A percentile compares a stretch with the other conserved stretches of the same genome.
phyloP scores from a whole-genome alignment of 2,113 vertebrate species.

The Erinaceus europaeus region DNA sequence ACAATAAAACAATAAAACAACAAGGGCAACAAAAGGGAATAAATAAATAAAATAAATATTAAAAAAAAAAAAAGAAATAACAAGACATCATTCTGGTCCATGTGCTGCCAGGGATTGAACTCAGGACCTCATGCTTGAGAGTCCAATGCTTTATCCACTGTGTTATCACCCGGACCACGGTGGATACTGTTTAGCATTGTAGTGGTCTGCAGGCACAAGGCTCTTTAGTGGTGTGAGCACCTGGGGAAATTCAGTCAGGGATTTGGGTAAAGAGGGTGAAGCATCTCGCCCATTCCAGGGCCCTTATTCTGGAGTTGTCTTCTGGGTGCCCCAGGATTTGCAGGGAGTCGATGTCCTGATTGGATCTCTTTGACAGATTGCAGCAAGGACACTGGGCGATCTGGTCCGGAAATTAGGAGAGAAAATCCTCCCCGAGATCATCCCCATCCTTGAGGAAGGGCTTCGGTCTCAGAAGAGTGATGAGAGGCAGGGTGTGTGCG shows the following conservation, averaged over 20 bases:
- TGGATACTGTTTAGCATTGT: neutral
- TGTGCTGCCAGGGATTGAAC: too few relatives aligned
- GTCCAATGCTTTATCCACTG: too few relatives aligned
- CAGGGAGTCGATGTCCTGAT: neutral
- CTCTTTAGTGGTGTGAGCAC: neutral
- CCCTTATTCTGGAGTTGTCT: neutral
- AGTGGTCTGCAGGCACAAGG: neutral
- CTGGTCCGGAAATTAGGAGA: constrained; percentile 98
- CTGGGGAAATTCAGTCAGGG: neutral
- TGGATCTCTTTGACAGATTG: constrained; percentile 86
- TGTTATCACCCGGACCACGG: too few relatives aligned
- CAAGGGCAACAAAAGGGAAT: too few relatives aligned
- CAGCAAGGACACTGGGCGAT: constrained; percentile 95
- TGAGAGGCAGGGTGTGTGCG: constrained; percentile 97
- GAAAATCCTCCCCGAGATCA: constrained; percentile 98
- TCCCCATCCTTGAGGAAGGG: constrained; percentile 97
- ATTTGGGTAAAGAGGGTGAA: neutral
- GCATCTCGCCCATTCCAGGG: neutral
- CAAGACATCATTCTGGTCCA: too few relatives aligned
- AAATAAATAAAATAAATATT: too few relatives aligned
- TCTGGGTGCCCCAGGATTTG: neutral
- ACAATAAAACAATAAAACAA: too few relatives aligned
- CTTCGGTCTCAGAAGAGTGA: constrained; percentile 96
- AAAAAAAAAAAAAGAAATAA: too few relatives aligned
- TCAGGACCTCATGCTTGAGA: too few relatives aligned